Evolutionary conservation across 2,888 invertebrate species (phyloP), one percentile per base, ranked within the genome.

Genomic region (Endotricha flammealis): DNA sequence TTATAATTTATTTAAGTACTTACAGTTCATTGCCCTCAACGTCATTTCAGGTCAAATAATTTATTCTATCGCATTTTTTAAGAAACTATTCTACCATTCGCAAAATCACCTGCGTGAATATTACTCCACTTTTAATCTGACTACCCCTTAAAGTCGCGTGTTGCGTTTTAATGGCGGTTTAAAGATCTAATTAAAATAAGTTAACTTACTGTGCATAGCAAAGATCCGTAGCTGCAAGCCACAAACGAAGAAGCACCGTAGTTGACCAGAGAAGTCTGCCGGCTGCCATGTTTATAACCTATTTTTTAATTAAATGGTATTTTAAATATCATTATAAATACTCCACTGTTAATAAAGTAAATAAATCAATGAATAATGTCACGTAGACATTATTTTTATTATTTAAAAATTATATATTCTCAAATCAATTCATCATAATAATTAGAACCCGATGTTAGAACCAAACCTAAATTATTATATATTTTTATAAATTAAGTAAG

Each of bases 161-260:
- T 27, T 32, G 12, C 23, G 9, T 42, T 46, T 34, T 41, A 41
- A 43, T 40, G 23, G 25, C 33, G 32, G 17, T 42, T 29, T 32
- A 37, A 13, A 27, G n/a, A n/a, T n/a, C n/a, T n/a, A n/a, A 29
- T 39, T 32, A 32, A 39, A 17, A 16, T 32, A 41, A 38, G 30
- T 9, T 13, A 36, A 82, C 87, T 85, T 68, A 87, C 87, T 87
- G 87, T 37, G 87, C 83, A 53, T 83, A 85, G 48, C 87, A 87
- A 4, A 87, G 57, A 42, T 87, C 86, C 1, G 86, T 75, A 7
- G 87, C 83, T 23, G 77, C 79, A 10, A 87, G 62, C 77, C 83
- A 81, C 1, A 86, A 60, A 10, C 79, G 67, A 16, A 83, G 59
- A 24, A 81, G 62, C 32, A 72, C 75, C 12, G 78, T 81, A 4